Conservation (phyloP, 2,888 invertebrate species). For the Monochamus alternatus region DNA sequence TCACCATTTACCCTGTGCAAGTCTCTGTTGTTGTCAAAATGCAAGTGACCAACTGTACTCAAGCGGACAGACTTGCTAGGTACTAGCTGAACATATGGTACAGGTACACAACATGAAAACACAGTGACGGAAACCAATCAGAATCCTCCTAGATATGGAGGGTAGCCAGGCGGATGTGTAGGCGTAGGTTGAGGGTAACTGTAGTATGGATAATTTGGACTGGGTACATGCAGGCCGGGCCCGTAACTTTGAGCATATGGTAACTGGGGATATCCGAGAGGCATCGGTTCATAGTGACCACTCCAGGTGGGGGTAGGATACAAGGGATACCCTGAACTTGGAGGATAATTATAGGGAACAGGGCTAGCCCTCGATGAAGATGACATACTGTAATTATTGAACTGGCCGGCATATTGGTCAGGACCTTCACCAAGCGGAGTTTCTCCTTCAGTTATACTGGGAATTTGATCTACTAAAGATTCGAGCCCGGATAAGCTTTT, state of each 20-base stretch:
- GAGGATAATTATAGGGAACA: conserved; percentile 66
- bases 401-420: conserved; percentile 69
- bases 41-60: conserved; percentile 72
- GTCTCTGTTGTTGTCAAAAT: conserved; percentile 72
- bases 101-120: conserved; percentile 73
- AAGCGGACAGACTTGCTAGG: conserved; percentile 72
- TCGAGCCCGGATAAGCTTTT: conserved; percentile 90
- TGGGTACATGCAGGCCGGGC: conserved; percentile 79
- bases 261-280: conserved; percentile 69
- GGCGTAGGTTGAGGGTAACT: conserved; percentile 69
- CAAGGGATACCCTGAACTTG: conserved; percentile 67
- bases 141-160: conserved; percentile 70
- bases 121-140: conserved; percentile 72
- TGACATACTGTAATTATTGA: conserved; percentile 71
- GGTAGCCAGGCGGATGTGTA: conserved; percentile 70
- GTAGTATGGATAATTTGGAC: conserved; percentile 80
- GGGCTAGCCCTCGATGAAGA: conserved; percentile 68
- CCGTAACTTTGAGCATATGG: conserved; percentile 69
- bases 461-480: conserved; percentile 93
- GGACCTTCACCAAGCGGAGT: conserved; percentile 65
- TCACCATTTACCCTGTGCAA: conserved; percentile 74
- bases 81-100: conserved; percentile 72
- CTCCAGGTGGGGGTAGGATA: conserved; percentile 70
- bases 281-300: conserved; percentile 70
- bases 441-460: conserved; percentile 86